Conservation (phyloP, 1,140 invertebrate genomes). For the Drosophila yakuba region DNA sequence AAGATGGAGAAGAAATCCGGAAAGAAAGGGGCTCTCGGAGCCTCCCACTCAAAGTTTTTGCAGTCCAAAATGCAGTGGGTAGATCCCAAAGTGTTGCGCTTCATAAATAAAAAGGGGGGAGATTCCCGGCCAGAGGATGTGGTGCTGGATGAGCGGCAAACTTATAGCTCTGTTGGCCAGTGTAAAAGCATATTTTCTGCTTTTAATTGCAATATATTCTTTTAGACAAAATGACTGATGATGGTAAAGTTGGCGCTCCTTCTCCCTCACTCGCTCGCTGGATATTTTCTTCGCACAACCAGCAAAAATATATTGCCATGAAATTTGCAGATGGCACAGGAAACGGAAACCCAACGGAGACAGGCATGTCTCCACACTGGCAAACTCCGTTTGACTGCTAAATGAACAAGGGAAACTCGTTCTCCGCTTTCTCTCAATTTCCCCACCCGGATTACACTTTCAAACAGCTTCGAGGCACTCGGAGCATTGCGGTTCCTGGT, state of each 20-base stretch:
- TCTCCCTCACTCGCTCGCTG: neutral
- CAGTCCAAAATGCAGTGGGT: conserved; percentile 68
- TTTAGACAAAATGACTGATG: conserved; percentile 83
- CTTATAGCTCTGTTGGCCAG: conserved; percentile 61
- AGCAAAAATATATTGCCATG: conserved; percentile 79
- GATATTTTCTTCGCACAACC: conserved; percentile 27
- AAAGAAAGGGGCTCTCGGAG: neutral
- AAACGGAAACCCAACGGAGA: conserved; percentile 78
- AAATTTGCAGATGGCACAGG: conserved; percentile 72
- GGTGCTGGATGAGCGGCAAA: conserved; percentile 26
- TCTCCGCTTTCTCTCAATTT: conserved; percentile 11
- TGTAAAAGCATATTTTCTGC: conserved; percentile 80
- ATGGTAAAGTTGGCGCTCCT: conserved; percentile 44
- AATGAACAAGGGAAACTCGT: conserved; percentile 76
- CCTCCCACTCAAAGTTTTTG: conserved; percentile 33
- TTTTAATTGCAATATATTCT: conserved; percentile 84
- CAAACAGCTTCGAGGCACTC: conserved; percentile 25
- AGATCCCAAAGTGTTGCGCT: conserved; percentile 63
- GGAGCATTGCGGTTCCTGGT: conserved; percentile 48
- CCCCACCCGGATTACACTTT: conserved; percentile 11
- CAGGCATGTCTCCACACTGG: conserved; percentile 58
- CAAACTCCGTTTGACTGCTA: conserved; percentile 76
- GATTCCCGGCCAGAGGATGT: conserved; percentile 8
- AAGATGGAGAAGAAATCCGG: conserved; percentile 37
- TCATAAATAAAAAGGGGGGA: conserved; percentile 65